Percentiles rank a stretch among this genome's conserved stretches.
Conservation (phyloP, 1,140 invertebrate genomes). For the Microvelia longipes region DNA sequence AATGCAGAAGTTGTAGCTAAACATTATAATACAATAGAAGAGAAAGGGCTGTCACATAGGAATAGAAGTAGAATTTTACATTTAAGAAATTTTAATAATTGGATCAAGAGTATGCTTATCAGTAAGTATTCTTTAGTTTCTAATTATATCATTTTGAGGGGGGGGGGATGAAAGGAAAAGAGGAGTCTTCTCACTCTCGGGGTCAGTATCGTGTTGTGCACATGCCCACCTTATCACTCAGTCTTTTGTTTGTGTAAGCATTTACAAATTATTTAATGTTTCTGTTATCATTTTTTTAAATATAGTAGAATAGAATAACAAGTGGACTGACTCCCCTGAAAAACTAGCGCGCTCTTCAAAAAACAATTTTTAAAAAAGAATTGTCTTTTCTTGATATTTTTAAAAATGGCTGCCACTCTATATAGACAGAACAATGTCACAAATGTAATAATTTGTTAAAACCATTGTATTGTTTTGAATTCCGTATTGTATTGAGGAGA, state of each 20-base stretch:
- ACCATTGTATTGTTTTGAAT: no score
- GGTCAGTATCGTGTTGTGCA: neutral
- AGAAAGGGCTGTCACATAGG: conserved; percentile 61
- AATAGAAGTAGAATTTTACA: conserved; percentile 79
- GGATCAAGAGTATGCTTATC: conserved; percentile 93
- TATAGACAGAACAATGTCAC: no score
- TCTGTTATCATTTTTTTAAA: neutral
- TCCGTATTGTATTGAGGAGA: no score
- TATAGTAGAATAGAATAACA: neutral
- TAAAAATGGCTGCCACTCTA: no score
- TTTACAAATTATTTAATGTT: neutral
- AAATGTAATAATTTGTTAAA: no score
- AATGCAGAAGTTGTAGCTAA: conserved; percentile 18
- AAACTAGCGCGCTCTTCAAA: no score
- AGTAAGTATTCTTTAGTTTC: conserved; percentile 32
- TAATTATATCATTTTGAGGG: no score
- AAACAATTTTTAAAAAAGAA: no score
- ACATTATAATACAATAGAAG: conserved; percentile 72
- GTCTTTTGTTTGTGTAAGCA: neutral
- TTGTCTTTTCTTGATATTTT: no score
- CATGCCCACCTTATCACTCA: neutral
- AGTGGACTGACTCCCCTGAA: no score
- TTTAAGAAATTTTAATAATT: conserved; percentile 96
- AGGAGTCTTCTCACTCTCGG: neutral
- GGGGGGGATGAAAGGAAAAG: neutral